Evolutionary conservation across 92 coral and sea anemone genomes (phyloP).

Genomic region (Phenganax subtilis): DNA sequence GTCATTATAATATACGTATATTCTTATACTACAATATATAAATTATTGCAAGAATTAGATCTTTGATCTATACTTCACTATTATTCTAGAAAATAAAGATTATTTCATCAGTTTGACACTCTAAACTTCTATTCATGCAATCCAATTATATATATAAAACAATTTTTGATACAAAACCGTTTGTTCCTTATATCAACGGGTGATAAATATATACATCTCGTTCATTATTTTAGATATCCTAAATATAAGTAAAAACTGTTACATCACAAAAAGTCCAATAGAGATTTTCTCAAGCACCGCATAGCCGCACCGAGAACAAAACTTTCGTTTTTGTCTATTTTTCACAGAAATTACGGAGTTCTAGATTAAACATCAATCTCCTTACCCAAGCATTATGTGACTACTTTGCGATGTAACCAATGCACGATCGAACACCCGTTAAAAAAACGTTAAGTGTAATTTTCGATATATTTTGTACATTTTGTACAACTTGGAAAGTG

Average conservation of each 20-base stretch:
- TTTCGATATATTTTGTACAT: background rate
- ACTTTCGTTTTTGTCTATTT: background rate
- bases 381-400: background rate
- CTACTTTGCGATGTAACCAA: background rate
- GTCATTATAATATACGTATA: constrained; percentile 8
- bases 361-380: constrained; percentile 8
- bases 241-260: constrained; percentile 11
- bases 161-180: constrained; percentile 19
- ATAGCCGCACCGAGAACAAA: background rate
- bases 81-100: constrained; percentile 19
- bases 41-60: constrained; percentile 14
- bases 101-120: constrained; percentile 34
- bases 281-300: background rate
- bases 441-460: background rate
- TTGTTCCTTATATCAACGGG: background rate
- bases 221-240: background rate
- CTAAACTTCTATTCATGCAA: constrained; percentile 1
- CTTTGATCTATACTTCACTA: constrained; percentile 30
- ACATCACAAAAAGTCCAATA: background rate
- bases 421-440: background rate
- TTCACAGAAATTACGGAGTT: constrained; percentile 28
- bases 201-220: background rate
- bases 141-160: constrained; percentile 21
- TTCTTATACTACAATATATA: background rate
- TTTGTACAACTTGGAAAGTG: too few relatives aligned